These are phyloP conservation scores for Tiphia femorata DNA, from an alignment of 2,888 invertebrate genomes.

Conservation along the genomic window DNA sequence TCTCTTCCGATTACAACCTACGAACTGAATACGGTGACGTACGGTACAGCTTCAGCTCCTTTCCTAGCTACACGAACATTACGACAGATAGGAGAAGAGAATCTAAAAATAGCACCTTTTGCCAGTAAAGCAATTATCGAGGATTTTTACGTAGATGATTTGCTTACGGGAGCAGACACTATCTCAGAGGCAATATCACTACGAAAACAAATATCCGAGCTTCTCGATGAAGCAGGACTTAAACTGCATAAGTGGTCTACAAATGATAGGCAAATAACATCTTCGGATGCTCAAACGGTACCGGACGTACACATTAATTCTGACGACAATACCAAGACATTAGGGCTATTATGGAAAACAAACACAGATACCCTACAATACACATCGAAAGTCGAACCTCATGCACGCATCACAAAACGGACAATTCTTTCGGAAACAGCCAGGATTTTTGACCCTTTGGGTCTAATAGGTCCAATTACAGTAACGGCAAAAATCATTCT, in stretches of 20 bases:
- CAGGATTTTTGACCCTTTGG: not conserved
- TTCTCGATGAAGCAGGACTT: not conserved
- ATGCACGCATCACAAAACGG: not conserved
- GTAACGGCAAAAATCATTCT: not conserved
- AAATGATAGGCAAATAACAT: not conserved
- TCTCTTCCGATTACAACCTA: not conserved
- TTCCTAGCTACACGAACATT: not conserved
- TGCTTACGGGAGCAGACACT: not conserved
- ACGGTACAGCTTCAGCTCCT: not conserved
- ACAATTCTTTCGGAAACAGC: not conserved
- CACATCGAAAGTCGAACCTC: too few species aligned
- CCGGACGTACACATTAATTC: too few species aligned
- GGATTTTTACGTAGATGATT: not conserved
- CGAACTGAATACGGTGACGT: not conserved
- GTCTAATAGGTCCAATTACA: not conserved
- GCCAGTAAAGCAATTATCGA: not conserved
- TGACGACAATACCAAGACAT: too few species aligned
- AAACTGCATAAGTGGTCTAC: not conserved
- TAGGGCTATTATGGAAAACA: too few species aligned
- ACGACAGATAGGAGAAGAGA: not conserved
- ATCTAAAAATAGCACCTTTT: too few species aligned
- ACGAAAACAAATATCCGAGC: not conserved
- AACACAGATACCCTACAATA: too few species aligned
- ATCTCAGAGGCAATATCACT: not conserved
- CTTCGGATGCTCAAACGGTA: too few species aligned